Base-by-base conservation (phyloP, 1,140 invertebrate genomes). In the Papilio polytes region DNA sequence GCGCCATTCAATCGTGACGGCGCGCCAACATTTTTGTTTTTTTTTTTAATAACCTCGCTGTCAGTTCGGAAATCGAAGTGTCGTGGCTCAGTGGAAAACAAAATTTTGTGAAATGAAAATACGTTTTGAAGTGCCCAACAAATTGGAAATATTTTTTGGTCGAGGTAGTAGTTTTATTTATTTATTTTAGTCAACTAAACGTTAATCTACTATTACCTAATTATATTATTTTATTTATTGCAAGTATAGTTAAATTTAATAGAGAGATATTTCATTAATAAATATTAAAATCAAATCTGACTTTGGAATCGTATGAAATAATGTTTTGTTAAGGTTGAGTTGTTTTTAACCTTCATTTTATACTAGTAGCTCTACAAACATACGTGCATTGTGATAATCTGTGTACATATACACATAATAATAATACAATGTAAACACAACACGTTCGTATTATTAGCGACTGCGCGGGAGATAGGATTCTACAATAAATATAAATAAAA, bases 121-220 rank as follows among this genome's bases (percentile, higher is more conserved):
- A 92, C 90, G 92, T 81, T 94, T 93, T 80, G 93, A 94, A 88
- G 93, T 94, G 89, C 93, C 93, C 48, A 94, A 94, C 83, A 94
- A 91, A 84, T 92, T 94, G 92, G 93, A 94, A 89, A 94, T 94
- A 84, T 86, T 90, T 83, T 93, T 94, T 78, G 90, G 92, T 83
- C 87, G 90, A 90, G 92, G 90, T 89, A 90, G 85, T 86, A 78
- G 79, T 85, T 72, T 73, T 83, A 48, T 81, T 73, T 73, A 73
- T 73, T 73, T 72, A 36, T 18, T 20, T 22, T 22, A n/a, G 26
- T 22, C 8, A 46, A 48, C 26, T 44, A 74, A 74, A 46, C 1
- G 10, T 63, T 22, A 26, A 63, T 1, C 10, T 63, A 3, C 22
- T 2, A 63, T 51, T 51, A 15, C 4, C 3, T 51, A 15, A 51